A percentile compares a stretch with the other conserved stretches of the same genome.
Conservation (phyloP, 1,140 invertebrate genomes). For the Camponotus pennsylvanicus region DNA sequence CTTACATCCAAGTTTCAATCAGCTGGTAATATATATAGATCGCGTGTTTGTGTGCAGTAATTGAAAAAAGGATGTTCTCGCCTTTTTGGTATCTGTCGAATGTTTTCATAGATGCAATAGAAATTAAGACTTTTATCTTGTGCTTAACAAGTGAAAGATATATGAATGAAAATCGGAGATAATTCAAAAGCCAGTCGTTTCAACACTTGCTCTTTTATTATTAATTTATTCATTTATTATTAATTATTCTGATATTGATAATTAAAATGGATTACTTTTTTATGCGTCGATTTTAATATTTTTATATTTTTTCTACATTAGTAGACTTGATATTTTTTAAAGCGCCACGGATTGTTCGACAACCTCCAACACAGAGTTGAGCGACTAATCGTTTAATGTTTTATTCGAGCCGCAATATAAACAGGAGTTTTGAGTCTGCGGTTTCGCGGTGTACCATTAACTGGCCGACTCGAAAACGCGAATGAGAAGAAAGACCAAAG, state of each 20-base stretch:
- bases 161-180: neutral
- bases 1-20: neutral
- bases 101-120: slow-evolving; percentile 12
- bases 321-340: neutral
- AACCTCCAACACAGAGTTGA: neutral
- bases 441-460: slow-evolving; percentile 53
- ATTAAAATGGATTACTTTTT: neutral
- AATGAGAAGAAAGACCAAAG: neutral
- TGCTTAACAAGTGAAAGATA: neutral
- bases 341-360: neutral
- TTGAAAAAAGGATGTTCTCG: slow-evolving; percentile 6
- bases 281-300: neutral
- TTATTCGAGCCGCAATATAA: slow-evolving; percentile 44
- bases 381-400: slow-evolving; percentile 48
- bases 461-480: neutral
- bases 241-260: neutral
- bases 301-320: neutral
- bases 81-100: neutral
- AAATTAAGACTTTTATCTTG: neutral
- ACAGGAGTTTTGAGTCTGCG: slow-evolving; percentile 49
- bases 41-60: slow-evolving; percentile 16
- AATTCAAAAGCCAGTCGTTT: neutral
- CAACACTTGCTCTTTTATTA: no score
- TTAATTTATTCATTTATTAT: neutral
- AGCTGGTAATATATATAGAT: neutral